A percentile compares a stretch with the other conserved stretches of the same genome.
Evolutionary conservation across 1,140 invertebrate genomes (phyloP).

Genomic region (Aphelenchoides fujianensis): DNA sequence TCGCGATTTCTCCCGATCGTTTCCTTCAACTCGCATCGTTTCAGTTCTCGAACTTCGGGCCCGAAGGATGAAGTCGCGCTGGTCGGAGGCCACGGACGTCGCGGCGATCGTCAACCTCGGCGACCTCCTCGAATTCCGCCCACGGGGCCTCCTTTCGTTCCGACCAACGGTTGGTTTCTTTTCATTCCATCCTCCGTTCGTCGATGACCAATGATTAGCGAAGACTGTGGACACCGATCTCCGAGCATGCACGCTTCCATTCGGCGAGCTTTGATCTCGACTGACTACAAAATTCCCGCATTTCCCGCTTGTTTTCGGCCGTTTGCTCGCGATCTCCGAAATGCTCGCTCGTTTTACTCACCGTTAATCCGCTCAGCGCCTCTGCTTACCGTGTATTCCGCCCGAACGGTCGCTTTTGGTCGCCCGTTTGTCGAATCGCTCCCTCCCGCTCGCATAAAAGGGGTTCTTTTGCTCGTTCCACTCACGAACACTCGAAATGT

Average conservation of each 20-base stretch:
- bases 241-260: not conserved
- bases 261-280: not conserved
- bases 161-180: not conserved
- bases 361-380: not conserved
- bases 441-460: not conserved
- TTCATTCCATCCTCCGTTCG: not conserved
- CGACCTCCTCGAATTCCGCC: not conserved
- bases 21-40: not conserved
- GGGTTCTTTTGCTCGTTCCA: not conserved
- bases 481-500: not conserved
- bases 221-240: not conserved
- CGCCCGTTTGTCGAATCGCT: not conserved
- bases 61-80: not conserved
- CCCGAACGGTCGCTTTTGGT: not conserved
- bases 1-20: not conserved
- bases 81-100: not conserved
- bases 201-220: not conserved
- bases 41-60: not conserved
- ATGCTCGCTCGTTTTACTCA: not conserved
- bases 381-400: not conserved
- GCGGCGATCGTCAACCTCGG: not conserved
- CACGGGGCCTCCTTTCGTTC: not conserved
- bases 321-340: not conserved
- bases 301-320: not conserved
- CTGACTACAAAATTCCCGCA: too few species aligned